Evolutionary conservation across 2,888 invertebrate species (phyloP).

Genomic region (Zonitis immaculata): DNA sequence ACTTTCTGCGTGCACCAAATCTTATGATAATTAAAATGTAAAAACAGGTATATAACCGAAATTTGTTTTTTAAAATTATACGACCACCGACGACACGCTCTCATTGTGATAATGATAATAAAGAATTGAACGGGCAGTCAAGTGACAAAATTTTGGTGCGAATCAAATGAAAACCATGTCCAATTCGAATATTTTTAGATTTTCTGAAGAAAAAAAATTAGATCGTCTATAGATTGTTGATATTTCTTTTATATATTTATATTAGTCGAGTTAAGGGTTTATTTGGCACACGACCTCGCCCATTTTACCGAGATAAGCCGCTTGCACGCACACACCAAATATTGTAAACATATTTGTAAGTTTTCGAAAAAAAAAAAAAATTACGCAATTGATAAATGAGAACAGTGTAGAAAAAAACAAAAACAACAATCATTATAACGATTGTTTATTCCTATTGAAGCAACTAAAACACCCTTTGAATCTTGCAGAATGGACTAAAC

Average conservation of each 20-base stretch:
- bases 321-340: conserved; percentile 13
- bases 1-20: neutral
- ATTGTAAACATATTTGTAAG: conserved; percentile 17
- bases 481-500: neutral
- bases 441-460: too few relatives aligned
- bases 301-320: conserved; percentile 17
- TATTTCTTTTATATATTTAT: too few relatives aligned
- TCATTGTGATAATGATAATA: too few relatives aligned
- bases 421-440: neutral
- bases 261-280: conserved; percentile 4
- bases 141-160: neutral
- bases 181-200: too few relatives aligned
- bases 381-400: neutral
- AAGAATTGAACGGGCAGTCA: conserved; percentile 1
- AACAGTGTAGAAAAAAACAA: too few relatives aligned
- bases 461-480: neutral
- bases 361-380: neutral
- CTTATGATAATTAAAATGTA: neutral
- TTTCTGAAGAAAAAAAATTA: conserved; percentile 9
- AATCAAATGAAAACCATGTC: too few relatives aligned
- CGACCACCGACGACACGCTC: too few relatives aligned
- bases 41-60: too few relatives aligned
- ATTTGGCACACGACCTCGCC: conserved; percentile 21
- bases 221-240: conserved; percentile 13
- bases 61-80: too few relatives aligned